Evolutionary conservation across 2,113 vertebrate species (phyloP), one percentile per base, ranked within the genome.

Genomic region (Coregonus clupeaformis): DNA sequence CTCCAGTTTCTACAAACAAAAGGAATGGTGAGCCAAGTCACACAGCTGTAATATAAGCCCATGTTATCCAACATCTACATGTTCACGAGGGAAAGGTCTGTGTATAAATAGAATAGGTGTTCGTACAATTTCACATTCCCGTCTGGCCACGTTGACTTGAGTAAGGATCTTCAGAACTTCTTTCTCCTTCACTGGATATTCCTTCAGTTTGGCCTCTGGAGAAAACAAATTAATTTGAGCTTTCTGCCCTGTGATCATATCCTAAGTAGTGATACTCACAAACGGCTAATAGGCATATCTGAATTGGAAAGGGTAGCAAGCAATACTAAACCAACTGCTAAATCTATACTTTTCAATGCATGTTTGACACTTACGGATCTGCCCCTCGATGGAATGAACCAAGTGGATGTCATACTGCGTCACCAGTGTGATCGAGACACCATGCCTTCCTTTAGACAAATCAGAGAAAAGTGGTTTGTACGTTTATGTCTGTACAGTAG

Each of bases 341-440:
- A 42, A 9, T 27, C 42, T 52, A 45, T 11, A 52, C 12, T 18
- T 18, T 18, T 4, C 49, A 52, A 52, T 52, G 49, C 13, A 18
- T 1, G 49, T 18, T 52, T 52, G 49, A 25, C 0, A 95, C 97
- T 95, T 83, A 99, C 97, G 92, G 81, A 89, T 99, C 76, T 97
- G 92, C 29, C 94, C 91, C 84, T 99, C 97, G 0, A 99, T 96
- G 42, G 96, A 82, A 0, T 94, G 96, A 14, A 99, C 90, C 24
- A 99, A 92, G 71, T 99, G 96, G 87, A 99, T 99, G 91, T 99
- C 97, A 0, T 99, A 99, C 90, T 99, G 98, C 0, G 97, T 99
- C 87, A 99, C 96, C 83, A 99, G 90, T 0, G 98, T 98, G 81
- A 99, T 91, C 20, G 97, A 94, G 1, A 95, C 81, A 0, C 98